Base-by-base conservation (phyloP, 2,888 invertebrate genomes). In the Monopis laevigella region DNA sequence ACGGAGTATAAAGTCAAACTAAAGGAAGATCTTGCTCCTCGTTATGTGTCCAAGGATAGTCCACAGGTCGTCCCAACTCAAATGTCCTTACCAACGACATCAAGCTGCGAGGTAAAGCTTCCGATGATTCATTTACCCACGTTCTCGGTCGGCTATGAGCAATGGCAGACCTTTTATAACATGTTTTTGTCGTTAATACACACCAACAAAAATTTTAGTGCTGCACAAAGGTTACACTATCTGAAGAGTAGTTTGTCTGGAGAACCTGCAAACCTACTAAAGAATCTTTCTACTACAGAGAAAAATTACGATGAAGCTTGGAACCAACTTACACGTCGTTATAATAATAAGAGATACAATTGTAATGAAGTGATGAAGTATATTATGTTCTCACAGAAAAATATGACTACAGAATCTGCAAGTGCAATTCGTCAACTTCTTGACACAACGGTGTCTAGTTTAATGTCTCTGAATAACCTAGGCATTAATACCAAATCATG, bases 191-290 rank as follows among this genome's bases (percentile, higher is more conserved):
- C 49, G n/a, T 11, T 48, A 26, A 48, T 50, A 7, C 46, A 50
- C n/a, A 24, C 44, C 2, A 51, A 51, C 13, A 21, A 30, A 12
- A 39, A 2, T 10, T 14, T 50, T 3, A 38, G 44, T 6, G 7
- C 39, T 0, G 51, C 50, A 3, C 48, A 51, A 35, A 53, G 49
- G 34, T 16, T 51, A 7, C 50, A 51, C 12, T 52, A 53, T 28
- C 32, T 53, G 24, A 53, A 52, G 17, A 29, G 40, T 3, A 48
- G 38, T 42, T 35, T 53, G 10, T 35, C 40, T 1, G 50, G 49
- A 14, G 49, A 52, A 41, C 28, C 51, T 5, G 42, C 43, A 32
- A 32, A n/a, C 6, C 11, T 51, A 21, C 12, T 52, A 3, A 28
- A 44, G 14, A 49, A 50, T 27, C 42, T 50, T 8, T 13, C 48